Evolutionary conservation across 2,888 invertebrate species (phyloP), one percentile per base, ranked within the genome.

Genomic region (Synergus laeviventris): DNA sequence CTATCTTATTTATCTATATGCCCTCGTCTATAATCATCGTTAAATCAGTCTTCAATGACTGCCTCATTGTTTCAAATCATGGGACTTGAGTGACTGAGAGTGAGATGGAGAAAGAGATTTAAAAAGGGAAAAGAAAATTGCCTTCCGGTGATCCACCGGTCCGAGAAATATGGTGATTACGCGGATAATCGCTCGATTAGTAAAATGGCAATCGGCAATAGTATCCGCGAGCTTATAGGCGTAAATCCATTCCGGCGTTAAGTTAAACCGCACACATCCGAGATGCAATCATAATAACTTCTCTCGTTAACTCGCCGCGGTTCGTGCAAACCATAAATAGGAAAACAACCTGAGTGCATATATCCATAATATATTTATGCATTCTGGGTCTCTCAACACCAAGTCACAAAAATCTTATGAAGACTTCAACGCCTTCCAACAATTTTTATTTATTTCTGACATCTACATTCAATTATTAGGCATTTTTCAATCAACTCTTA

Each of bases 151-250:
- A 45, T 45, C 38, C 39, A 39, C 14, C 39, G 39, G 45, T 66
- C 49, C 45, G 70, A 70, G 70, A 70, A 70, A 70, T 70, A 49
- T 70, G 70, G 16, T 31, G 49, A 66, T 75, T 62, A 75, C 73
- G 76, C 73, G 74, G 61, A 70, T 80, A 80, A 83, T 82, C 81
- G 76, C 64, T 81, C 78, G 84, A 84, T 84, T 81, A 83, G 78
- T 66, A 64, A 70, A 75, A 82, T 76, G 75, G 49, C 31, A 70
- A 70, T 66, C 16, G 49, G 49, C 70, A 49, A 70, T 49, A 70
- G 49, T 70, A 45, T 78, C 76, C 75, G 66, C 76, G 74, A 70
- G 73, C 73, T 62, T n/a, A n/a, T n/a, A 59, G 73, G 66, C 77
- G 81, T 84, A 84, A 82, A 83, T 84, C 82, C 75, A 76, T 76